Evolutionary conservation across 2,797 vertebrate species (phyloP).

Genomic region (Tinamus major): DNA sequence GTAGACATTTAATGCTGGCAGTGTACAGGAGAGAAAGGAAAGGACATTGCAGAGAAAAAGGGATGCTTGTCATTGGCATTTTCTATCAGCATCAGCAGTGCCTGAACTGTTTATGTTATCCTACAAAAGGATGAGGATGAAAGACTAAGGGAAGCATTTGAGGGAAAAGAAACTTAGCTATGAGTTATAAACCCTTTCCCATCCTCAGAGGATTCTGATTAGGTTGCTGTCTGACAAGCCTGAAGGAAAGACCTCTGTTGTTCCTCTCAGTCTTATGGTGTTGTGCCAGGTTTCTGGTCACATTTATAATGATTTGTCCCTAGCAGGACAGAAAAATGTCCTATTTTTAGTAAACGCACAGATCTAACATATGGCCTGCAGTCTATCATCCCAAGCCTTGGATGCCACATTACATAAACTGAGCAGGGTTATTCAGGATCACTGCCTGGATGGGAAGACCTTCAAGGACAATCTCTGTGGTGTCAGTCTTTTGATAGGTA

Average conservation of each 20-base stretch:
- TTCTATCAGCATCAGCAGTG: not conserved
- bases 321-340: conserved; percentile 8
- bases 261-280: conserved; percentile 38
- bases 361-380: conserved; percentile 44
- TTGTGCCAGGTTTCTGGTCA: conserved; percentile 58
- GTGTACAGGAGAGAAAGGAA: not conserved
- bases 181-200: not conserved
- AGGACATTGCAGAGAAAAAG: not conserved
- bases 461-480: conserved; percentile 39
- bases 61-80: not conserved
- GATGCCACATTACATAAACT: not conserved
- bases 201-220: conserved; percentile 20
- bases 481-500: not conserved
- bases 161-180: not conserved
- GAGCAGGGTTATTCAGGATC: conserved; percentile 47
- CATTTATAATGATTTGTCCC: conserved; percentile 42
- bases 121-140: not conserved
- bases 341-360: conserved; percentile 58
- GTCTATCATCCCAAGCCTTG: conserved; percentile 49
- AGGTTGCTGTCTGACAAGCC: conserved; percentile 20
- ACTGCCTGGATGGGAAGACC: conserved; percentile 28
- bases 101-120: not conserved
- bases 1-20: not conserved
- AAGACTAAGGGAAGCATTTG: not conserved
- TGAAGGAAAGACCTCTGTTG: conserved; percentile 40